Evolutionary conservation across 2,888 invertebrate genomes (phyloP).

Genomic region (Rapana venosa): DNA sequence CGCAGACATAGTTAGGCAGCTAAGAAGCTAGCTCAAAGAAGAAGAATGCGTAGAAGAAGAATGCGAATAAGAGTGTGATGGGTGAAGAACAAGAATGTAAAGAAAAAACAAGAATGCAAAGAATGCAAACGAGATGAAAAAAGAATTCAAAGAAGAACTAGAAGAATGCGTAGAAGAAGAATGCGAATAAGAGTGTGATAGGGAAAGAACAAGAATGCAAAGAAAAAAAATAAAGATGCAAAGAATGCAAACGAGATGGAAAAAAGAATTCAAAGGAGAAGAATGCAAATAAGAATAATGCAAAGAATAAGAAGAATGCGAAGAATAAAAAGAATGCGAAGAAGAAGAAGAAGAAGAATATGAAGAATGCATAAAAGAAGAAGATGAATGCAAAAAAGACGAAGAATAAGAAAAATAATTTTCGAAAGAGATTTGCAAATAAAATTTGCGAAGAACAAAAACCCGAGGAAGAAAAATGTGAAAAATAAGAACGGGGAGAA

Average conservation of each 20-base stretch:
- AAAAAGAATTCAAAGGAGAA: not conserved
- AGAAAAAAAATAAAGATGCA: not conserved
- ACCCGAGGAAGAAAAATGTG: not conserved
- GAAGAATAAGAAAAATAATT: not conserved
- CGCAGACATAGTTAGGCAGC: not conserved
- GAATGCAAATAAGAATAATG: not conserved
- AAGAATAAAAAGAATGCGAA: not conserved
- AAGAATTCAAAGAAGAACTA: not conserved
- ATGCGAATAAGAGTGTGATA: not conserved
- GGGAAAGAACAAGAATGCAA: not conserved
- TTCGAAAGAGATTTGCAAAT: too few species aligned
- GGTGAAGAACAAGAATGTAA: not conserved
- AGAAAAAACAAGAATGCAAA: not conserved
- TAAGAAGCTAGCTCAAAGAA: not conserved
- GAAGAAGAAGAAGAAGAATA: not conserved
- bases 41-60: not conserved
- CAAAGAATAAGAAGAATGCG: not conserved
- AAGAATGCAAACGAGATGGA: not conserved
- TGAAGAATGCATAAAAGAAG: not conserved
- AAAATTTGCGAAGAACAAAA: not conserved
- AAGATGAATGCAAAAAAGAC: not conserved
- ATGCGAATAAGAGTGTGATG: too few species aligned
- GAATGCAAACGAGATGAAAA: not conserved
- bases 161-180: not conserved
- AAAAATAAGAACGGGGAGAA: not conserved